These are phyloP conservation scores for Drosophila aff. DNA, from an alignment of 1,140 invertebrate species.

Conservation along the genomic window DNA sequence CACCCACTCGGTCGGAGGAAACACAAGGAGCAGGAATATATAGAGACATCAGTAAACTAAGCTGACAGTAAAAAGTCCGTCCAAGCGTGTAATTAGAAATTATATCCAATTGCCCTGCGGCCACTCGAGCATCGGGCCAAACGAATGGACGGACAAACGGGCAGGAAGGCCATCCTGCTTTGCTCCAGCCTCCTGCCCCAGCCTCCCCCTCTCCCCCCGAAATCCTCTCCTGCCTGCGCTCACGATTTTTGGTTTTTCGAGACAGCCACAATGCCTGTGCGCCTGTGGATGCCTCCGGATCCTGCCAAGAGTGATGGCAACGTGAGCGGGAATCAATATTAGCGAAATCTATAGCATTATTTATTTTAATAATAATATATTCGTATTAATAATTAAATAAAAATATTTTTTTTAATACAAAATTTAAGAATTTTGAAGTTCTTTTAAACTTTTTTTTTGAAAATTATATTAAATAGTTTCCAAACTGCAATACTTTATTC, in stretches of 20 bases:
- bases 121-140: constrained; percentile 72
- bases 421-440: too few relatives aligned
- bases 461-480: too few relatives aligned
- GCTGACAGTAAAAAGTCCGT: constrained; percentile 83
- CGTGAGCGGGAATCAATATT: constrained; percentile 27
- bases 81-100: constrained; percentile 83
- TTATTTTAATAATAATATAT: not conserved
- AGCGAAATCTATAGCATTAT: not conserved
- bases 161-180: constrained; percentile 7
- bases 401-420: too few relatives aligned
- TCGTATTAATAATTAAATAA: not conserved
- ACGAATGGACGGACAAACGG: constrained; percentile 36
- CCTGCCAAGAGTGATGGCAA: constrained; percentile 19
- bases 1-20: constrained; percentile 1
- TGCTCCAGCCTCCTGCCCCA: not conserved
- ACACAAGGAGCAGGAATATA: constrained; percentile 58
- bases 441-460: too few relatives aligned
- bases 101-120: constrained; percentile 83
- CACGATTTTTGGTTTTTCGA: constrained; percentile 77
- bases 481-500: too few relatives aligned
- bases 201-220: not conserved
- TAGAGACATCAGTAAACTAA: constrained; percentile 83
- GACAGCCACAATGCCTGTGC: constrained; percentile 70
- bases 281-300: constrained; percentile 35
- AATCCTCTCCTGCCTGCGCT: constrained; percentile 39